Conservation (phyloP, 1,140 invertebrate species). For the Trichogramma pretiosum region DNA sequence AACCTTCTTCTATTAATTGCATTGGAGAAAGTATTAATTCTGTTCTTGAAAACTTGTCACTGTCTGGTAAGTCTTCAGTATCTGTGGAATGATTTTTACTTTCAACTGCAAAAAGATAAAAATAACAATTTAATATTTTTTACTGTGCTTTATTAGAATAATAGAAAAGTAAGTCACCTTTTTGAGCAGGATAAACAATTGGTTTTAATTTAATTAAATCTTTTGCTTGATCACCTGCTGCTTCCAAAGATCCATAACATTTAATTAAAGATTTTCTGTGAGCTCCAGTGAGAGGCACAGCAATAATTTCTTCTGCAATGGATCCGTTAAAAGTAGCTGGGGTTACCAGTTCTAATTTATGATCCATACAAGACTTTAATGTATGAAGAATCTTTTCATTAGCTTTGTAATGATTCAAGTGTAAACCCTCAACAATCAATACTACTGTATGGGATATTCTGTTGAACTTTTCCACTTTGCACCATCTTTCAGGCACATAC, state of each 20-base stretch:
- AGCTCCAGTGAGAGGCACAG: slow-evolving; percentile 62
- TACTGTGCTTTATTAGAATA: neutral
- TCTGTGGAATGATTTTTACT: too few relatives aligned
- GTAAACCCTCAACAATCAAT: slow-evolving; percentile 69
- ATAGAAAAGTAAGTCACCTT: too few relatives aligned
- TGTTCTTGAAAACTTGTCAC: slow-evolving; percentile 69
- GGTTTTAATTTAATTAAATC: slow-evolving; percentile 59
- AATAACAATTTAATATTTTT: too few relatives aligned
- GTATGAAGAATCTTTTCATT: slow-evolving; percentile 54
- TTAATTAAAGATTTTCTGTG: slow-evolving; percentile 57
- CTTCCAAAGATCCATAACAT: slow-evolving; percentile 59
- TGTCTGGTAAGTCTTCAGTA: slow-evolving; percentile 44
- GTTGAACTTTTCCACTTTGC: slow-evolving; percentile 63
- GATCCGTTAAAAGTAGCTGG: slow-evolving; percentile 61
- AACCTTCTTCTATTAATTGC: slow-evolving; percentile 81
- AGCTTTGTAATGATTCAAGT: slow-evolving; percentile 61
- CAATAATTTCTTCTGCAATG: slow-evolving; percentile 65
- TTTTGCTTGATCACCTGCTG: slow-evolving; percentile 54
- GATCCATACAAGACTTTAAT: slow-evolving; percentile 51
- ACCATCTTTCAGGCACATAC: slow-evolving; percentile 66
- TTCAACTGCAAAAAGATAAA: too few relatives aligned
- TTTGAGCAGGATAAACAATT: slow-evolving; percentile 57
- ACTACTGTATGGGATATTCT: slow-evolving; percentile 59
- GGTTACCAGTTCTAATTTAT: slow-evolving; percentile 64
- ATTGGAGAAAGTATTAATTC: slow-evolving; percentile 69